Evolutionary conservation across 2,888 invertebrate species (phyloP).

Genomic region (Phanerotoma sp.): DNA sequence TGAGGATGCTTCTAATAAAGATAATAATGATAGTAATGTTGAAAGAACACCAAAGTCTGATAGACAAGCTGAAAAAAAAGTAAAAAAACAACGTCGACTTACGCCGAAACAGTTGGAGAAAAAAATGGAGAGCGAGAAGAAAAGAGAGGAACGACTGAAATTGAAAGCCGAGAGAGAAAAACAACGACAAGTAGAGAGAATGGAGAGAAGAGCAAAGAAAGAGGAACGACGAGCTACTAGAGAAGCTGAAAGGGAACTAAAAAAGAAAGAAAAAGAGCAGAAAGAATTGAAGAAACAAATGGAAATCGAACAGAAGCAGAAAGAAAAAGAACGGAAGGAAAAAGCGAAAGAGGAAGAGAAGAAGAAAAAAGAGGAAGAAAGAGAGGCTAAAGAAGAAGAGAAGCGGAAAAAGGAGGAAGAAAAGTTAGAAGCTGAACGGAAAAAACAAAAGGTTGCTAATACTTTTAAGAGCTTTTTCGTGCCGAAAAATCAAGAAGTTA

Average conservation of each 20-base stretch:
- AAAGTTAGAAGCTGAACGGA: conserved; percentile 71
- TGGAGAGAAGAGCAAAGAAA: conserved; percentile 48
- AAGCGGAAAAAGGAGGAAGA: conserved; percentile 64
- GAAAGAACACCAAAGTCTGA: conserved; percentile 29
- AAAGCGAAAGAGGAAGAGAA: conserved; percentile 61
- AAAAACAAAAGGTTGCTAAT: conserved; percentile 76
- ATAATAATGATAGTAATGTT: conserved; percentile 4
- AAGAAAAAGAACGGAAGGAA: conserved; percentile 53
- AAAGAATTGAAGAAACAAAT: conserved; percentile 53
- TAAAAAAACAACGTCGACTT: conserved; percentile 40
- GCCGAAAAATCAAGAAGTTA: conserved; percentile 60
- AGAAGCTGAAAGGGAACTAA: conserved; percentile 57
- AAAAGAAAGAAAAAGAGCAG: conserved; percentile 57
- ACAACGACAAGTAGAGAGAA: conserved; percentile 58
- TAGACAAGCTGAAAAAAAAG: conserved; percentile 24
- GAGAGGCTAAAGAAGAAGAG: conserved; percentile 60
- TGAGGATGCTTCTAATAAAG: conserved; percentile 13
- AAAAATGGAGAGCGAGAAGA: conserved; percentile 63
- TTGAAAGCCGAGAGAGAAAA: conserved; percentile 61
- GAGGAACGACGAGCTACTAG: conserved; percentile 48
- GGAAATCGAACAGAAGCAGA: conserved; percentile 54
- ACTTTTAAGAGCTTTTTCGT: conserved; percentile 84
- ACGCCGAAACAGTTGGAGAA: conserved; percentile 61
- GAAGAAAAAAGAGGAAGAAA: conserved; percentile 59
- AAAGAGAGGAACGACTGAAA: conserved; percentile 61